phyloP scores from a whole-genome alignment of 2,113 vertebrate genomes.

The Sterrhoptilus dennistouni region DNA sequence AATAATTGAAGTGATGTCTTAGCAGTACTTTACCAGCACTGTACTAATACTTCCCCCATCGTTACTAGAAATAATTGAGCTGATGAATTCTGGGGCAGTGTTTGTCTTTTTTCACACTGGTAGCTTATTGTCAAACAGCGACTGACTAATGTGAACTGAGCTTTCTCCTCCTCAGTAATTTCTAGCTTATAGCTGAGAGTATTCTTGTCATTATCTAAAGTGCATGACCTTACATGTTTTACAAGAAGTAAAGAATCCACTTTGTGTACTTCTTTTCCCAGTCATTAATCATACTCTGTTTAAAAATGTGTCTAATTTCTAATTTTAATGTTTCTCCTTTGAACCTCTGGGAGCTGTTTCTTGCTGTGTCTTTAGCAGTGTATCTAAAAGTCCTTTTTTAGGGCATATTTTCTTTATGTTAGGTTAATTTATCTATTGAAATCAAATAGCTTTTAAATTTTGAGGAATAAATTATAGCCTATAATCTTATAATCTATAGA shows the following conservation, averaged over 20 bases:
- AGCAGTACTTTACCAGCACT: constrained; percentile 7
- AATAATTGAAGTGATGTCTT: constrained; percentile 52
- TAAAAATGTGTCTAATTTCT: not conserved
- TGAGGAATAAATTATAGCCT: not conserved
- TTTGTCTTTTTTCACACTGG: not conserved
- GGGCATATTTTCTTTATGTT: not conserved
- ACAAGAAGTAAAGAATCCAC: not conserved
- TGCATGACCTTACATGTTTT: not conserved
- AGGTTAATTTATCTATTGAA: not conserved
- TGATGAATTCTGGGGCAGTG: not conserved
- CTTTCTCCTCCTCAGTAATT: not conserved
- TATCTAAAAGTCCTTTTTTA: not conserved
- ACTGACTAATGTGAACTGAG: not conserved
- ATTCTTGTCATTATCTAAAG: not conserved
- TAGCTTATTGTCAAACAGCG: not conserved
- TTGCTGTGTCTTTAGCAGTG: not conserved
- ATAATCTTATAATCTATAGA: not conserved
- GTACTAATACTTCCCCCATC: not conserved
- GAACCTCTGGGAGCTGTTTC: not conserved
- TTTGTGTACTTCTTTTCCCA: not conserved
- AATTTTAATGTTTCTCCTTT: not conserved
- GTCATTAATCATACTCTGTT: not conserved
- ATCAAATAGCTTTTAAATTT: not conserved
- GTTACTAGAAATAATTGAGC: constrained; percentile 21
- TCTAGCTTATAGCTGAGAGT: not conserved